phyloP scores from a whole-genome alignment of 1,140 invertebrate species.

The Drosophila lini region DNA sequence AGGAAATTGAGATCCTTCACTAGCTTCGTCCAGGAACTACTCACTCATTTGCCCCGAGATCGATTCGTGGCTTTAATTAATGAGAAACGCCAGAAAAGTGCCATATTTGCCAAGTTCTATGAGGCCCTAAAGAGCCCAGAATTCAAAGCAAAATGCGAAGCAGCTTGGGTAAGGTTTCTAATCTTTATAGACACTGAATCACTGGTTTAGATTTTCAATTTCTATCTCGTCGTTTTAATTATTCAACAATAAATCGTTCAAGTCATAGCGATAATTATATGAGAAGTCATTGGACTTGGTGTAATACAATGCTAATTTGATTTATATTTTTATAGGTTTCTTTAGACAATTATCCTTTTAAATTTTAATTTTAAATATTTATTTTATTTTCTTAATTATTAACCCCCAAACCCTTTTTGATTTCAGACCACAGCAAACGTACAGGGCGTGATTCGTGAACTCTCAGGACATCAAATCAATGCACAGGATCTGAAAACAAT shows the following conservation, averaged over 20 bases:
- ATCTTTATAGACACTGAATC: background rate
- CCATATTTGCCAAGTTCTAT: constrained; percentile 70
- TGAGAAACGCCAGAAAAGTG: constrained; percentile 49
- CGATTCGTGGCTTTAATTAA: constrained; percentile 65
- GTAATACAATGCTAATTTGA: background rate
- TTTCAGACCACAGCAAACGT: constrained; percentile 63
- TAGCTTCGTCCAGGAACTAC: constrained; percentile 60
- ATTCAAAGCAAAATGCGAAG: constrained; percentile 58
- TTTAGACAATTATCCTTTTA: background rate
- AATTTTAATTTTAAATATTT: background rate
- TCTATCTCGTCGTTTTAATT: background rate
- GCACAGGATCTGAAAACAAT: constrained; percentile 56
- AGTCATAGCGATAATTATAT: background rate
- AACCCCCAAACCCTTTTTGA: background rate
- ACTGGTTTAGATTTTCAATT: background rate
- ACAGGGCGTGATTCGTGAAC: constrained; percentile 45
- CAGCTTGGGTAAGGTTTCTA: constrained; percentile 59
- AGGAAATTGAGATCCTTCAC: constrained; percentile 42
- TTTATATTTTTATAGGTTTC: background rate
- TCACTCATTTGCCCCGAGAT: constrained; percentile 65
- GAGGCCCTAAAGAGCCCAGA: constrained; percentile 59
- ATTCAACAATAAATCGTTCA: background rate
- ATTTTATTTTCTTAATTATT: background rate
- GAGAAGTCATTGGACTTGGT: background rate
- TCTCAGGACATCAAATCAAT: constrained; percentile 62